Percentiles rank a stretch among this genome's conserved stretches.
These are phyloP conservation scores for Gambelia wislizenii DNA, from an alignment of 2,797 vertebrate species.

Conservation along the genomic window DNA sequence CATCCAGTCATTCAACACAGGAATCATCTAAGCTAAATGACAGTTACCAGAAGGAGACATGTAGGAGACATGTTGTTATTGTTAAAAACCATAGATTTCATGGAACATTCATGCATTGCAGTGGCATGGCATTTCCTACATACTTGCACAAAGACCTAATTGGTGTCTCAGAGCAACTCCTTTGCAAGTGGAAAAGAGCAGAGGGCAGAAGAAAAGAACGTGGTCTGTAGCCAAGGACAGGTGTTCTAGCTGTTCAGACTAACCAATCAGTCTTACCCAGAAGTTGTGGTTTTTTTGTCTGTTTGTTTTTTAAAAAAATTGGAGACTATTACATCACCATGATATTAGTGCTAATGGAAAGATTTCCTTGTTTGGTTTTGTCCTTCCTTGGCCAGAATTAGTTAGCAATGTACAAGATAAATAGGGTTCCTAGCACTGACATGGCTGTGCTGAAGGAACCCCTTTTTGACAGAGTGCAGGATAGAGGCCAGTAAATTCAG, in stretches of 20 bases:
- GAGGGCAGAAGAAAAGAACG: not conserved
- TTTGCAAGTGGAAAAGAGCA: not conserved
- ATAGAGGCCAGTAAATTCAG: no score
- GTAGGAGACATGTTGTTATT: not conserved
- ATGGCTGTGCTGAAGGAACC: no score
- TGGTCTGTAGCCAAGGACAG: not conserved
- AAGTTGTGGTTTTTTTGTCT: not conserved
- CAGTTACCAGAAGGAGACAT: not conserved
- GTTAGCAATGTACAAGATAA: not conserved
- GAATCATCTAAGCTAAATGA: not conserved
- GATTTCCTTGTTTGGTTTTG: not conserved
- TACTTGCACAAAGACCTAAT: not conserved
- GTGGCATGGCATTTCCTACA: not conserved
- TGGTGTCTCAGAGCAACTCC: not conserved
- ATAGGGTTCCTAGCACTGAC: no score
- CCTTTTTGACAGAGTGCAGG: no score
- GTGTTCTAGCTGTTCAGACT: not conserved
- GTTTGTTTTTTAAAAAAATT: no score
- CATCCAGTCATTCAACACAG: not conserved
- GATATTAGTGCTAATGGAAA: not conserved
- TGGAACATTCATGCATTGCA: not conserved
- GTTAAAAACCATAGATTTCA: not conserved
- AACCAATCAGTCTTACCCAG: not conserved
- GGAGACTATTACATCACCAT: not conserved
- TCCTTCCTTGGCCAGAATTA: not conserved